phyloP scores from a whole-genome alignment of 2,113 vertebrate species.

The Albula goreensis region DNA sequence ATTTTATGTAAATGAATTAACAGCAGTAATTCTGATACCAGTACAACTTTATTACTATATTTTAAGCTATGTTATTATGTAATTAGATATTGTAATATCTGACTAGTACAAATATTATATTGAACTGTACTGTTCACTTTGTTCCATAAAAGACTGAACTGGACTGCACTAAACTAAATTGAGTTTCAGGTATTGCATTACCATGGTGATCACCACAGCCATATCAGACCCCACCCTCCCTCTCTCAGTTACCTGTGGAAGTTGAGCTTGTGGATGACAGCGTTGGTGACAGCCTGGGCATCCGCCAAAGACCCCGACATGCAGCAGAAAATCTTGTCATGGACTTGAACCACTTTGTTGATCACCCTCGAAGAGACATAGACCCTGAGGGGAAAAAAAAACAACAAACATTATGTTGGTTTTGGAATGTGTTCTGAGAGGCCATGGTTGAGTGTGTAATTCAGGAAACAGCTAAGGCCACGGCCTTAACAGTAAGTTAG shows the following conservation, averaged over 20 bases:
- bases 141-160: no score
- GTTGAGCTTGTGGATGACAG: constrained; percentile 65
- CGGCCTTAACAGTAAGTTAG: no score
- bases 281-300: constrained; percentile 62
- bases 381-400: not conserved
- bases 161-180: no score
- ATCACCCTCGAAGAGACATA: constrained; percentile 65
- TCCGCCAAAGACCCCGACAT: constrained; percentile 69
- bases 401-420: not conserved
- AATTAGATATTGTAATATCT: no score
- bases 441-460: not conserved
- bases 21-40: no score
- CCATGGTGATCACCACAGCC: not conserved
- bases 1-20: no score
- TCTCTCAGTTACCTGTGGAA: constrained; percentile 64
- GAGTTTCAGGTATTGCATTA: no score
- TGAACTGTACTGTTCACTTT: no score
- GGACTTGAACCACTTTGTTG: constrained; percentile 73
- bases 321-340: constrained; percentile 72
- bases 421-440: not conserved
- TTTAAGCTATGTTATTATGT: no score
- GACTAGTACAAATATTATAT: no score
- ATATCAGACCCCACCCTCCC: no score
- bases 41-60: no score
- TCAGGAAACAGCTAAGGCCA: not conserved